Evolutionary conservation across 2,113 vertebrate species (phyloP), one percentile per base, ranked within the genome.

Genomic region (Notothenia rossii): DNA sequence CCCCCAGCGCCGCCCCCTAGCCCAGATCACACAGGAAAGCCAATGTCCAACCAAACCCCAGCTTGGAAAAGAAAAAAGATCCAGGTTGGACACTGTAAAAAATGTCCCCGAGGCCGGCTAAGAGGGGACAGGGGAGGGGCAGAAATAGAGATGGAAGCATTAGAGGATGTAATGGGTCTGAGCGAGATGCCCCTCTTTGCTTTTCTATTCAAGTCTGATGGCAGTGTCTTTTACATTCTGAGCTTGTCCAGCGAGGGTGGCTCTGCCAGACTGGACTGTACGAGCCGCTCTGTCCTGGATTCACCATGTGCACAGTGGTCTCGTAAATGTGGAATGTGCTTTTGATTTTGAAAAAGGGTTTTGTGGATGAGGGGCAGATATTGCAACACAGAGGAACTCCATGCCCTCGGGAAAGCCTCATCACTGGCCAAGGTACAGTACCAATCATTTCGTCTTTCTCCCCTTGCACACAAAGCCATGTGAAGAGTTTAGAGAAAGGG

Each of bases 391-490:
- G 55, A 83, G 75, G 76, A 92, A 87, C 77, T 80, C 84, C 64
- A 76, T 82, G 77, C 81, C 36, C 72, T 72, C 61, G 63, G 86
- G 80, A 92, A 88, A 88, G 68, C 66, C 79, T 84, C 68, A 86
- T 89, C 86, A 67, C 85, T 84, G 79, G 79, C 80, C 83, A 72
- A 94, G 92, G 94, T 95, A 94, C 81, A 88, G 91, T 92, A 89
- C 10, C 18, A 54, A 1, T 43, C 56, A 82, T 77, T 68, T 72
- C 77, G 63, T 45, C 73, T 66, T 56, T 72, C 36, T 68, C 25
- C 79, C 48, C 50, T 67, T 76, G 63, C 64, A 50, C 46, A 74
- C 10, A 43, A 75, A 77, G 29, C 33, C 15, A 65, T 46, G 13
- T 66, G 51, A 53, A 58, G 13, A 59, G 18, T 62, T 81, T 59